phyloP scores from a whole-genome alignment of 2,888 invertebrate genomes.

The Plebejus argus region DNA sequence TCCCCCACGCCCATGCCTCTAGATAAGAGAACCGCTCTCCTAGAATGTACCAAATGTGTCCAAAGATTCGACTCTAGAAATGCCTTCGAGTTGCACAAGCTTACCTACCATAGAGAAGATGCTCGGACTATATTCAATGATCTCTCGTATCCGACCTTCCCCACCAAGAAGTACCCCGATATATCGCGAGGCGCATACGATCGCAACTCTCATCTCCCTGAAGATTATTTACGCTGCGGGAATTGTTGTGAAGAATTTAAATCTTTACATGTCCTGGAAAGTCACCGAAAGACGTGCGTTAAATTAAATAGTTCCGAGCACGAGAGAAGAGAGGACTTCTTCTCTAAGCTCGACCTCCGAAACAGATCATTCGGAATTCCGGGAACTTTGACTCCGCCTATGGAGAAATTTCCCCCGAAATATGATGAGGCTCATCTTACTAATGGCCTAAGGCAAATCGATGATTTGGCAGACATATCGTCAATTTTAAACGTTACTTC shows the following conservation, averaged over 20 bases:
- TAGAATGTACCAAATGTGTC: constrained; percentile 87
- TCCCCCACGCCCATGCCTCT: constrained; percentile 64
- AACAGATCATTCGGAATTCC: constrained; percentile 83
- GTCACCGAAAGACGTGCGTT: constrained; percentile 81
- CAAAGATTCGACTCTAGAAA: constrained; percentile 87
- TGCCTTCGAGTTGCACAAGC: constrained; percentile 85
- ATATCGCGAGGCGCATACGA: constrained; percentile 89
- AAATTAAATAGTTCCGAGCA: constrained; percentile 77
- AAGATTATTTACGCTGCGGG: constrained; percentile 85
- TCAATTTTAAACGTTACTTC: constrained; percentile 91
- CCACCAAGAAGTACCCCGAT: constrained; percentile 88
- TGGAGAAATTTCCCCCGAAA: constrained; percentile 69
- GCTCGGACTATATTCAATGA: constrained; percentile 85
- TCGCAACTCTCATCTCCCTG: constrained; percentile 81
- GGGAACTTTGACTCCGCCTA: constrained; percentile 71
- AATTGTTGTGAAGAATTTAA: constrained; percentile 87
- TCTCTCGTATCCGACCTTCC: constrained; percentile 89
- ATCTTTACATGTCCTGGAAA: constrained; percentile 83
- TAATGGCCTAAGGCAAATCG: constrained; percentile 73
- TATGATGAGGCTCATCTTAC: constrained; percentile 64
- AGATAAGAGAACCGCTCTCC: constrained; percentile 66
- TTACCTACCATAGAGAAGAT: constrained; percentile 82
- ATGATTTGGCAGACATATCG: constrained; percentile 92
- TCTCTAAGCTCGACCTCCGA: constrained; percentile 89
- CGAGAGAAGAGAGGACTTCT: constrained; percentile 88